phyloP scores from a whole-genome alignment of 2,113 vertebrate species.

The Saguinus midas region DNA sequence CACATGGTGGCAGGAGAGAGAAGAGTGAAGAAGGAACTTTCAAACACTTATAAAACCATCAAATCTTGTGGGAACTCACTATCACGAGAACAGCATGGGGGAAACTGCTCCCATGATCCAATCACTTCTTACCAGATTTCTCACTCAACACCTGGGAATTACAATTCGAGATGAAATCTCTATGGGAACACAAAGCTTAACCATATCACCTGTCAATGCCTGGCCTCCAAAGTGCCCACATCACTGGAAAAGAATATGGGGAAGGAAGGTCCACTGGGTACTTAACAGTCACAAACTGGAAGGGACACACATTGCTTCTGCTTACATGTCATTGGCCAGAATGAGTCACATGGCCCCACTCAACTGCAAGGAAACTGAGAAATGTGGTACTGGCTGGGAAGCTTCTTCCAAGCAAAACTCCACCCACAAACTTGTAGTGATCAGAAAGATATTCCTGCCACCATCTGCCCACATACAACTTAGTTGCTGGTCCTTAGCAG shows the following conservation, averaged over 20 bases:
- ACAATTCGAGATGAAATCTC: too few relatives aligned
- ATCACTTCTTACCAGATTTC: too few relatives aligned
- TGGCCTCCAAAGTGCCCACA: neutral
- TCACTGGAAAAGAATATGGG: neutral
- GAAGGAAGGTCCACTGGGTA: neutral
- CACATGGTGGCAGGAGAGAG: too few relatives aligned
- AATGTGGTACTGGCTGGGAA: neutral
- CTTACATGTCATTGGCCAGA: neutral
- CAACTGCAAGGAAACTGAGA: neutral
- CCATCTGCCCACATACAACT: neutral
- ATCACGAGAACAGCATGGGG: too few relatives aligned
- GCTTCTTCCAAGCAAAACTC: neutral
- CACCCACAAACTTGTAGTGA: neutral
- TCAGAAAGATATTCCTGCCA: neutral
- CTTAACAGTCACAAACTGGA: neutral
- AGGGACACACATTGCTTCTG: neutral
- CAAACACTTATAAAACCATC: too few relatives aligned
- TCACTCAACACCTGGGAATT: too few relatives aligned
- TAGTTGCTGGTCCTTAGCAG: neutral
- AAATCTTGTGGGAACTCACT: too few relatives aligned
- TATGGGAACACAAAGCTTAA: too few relatives aligned
- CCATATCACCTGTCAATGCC: neutral
- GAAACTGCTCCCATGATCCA: too few relatives aligned
- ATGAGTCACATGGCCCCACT: neutral
- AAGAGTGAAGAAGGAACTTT: too few relatives aligned